Conservation (phyloP, 2,888 invertebrate species). For the Timandra comae region DNA sequence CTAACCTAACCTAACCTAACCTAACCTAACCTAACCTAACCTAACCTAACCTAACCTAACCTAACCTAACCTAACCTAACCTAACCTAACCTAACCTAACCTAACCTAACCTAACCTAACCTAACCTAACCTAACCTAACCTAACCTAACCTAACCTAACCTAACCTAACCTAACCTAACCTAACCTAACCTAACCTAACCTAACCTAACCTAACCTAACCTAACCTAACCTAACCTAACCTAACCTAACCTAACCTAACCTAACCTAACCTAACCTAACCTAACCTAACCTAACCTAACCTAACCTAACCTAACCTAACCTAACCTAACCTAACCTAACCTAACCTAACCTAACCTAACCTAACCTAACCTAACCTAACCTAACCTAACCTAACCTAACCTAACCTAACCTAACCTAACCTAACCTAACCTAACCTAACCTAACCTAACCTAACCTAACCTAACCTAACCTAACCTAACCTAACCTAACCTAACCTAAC, state of each 20-base stretch:
- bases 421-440: slow-evolving; percentile 19
- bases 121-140: slow-evolving; percentile 21
- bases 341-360: slow-evolving; percentile 18
- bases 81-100: slow-evolving; percentile 14
- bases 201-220: slow-evolving; percentile 18
- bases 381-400: slow-evolving; percentile 10
- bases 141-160: slow-evolving; percentile 20
- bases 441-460: slow-evolving; percentile 19
- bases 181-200: slow-evolving; percentile 21
- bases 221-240: slow-evolving; percentile 18
- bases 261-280: slow-evolving; percentile 21
- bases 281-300: slow-evolving; percentile 22
- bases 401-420: slow-evolving; percentile 17
- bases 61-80: slow-evolving; percentile 18
- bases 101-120: slow-evolving; percentile 19
- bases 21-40: slow-evolving; percentile 18
- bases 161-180: slow-evolving; percentile 21
- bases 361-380: slow-evolving; percentile 16
- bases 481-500: slow-evolving; percentile 15
- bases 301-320: slow-evolving; percentile 24
- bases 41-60: slow-evolving; percentile 17
- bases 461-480: slow-evolving; percentile 21
- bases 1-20: slow-evolving; percentile 23
- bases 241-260: slow-evolving; percentile 19
- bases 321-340: slow-evolving; percentile 19